Conservation (phyloP, 2,113 vertebrate species). For the Ochotona curzoniae region DNA sequence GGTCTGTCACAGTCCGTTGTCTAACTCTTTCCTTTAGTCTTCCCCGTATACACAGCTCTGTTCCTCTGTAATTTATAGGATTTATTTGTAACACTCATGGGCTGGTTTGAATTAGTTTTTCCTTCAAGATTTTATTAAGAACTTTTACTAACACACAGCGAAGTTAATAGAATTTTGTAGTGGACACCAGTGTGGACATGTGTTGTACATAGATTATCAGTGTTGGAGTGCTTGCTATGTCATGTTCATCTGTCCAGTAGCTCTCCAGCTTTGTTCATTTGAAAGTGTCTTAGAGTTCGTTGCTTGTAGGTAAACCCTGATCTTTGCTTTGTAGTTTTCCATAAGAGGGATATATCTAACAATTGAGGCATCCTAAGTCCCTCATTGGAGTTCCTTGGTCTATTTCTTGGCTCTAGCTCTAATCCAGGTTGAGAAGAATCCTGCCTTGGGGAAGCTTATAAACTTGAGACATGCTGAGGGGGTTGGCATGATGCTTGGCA, state of each 20-base stretch:
- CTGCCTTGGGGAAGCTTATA: neutral
- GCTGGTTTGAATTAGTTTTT: slow-evolving; percentile 43
- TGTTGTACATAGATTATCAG: neutral
- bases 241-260: neutral
- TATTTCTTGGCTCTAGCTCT: no score
- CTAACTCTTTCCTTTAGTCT: neutral
- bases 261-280: slow-evolving; percentile 5
- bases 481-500: neutral
- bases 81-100: neutral
- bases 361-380: no score
- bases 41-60: neutral
- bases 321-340: slow-evolving; percentile 14
- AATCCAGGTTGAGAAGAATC: neutral
- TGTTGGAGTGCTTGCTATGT: neutral
- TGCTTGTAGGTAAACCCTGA: neutral
- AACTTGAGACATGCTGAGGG: neutral
- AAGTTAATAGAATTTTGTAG: slow-evolving; percentile 10
- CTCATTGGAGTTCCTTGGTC: no score
- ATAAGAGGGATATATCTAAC: neutral
- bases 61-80: slow-evolving; percentile 11
- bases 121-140: slow-evolving; percentile 15
- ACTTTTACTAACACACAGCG: slow-evolving; percentile 4
- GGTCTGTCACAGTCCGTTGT: no score
- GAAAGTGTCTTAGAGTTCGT: neutral
- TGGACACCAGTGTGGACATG: neutral